Evolutionary conservation across 2,888 invertebrate species (phyloP), one percentile per base, ranked within the genome.

Genomic region (Parnassius orleans): DNA sequence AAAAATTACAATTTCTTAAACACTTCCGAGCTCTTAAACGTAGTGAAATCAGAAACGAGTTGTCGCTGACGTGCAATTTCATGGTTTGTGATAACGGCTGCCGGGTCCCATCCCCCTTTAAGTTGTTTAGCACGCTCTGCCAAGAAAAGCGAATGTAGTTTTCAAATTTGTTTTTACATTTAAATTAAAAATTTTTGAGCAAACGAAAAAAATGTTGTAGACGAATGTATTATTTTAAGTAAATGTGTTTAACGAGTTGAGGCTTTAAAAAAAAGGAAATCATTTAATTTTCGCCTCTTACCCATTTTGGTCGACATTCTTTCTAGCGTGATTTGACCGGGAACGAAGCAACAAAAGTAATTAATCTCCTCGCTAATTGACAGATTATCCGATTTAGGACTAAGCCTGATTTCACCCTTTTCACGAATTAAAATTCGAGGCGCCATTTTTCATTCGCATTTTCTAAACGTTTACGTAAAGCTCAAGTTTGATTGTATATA

Each of bases 311-410:
- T 51, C 50, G 44, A 47, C 41, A 47, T 60, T 59, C 59, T 59
- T 56, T 47, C 63, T 54, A 56, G 53, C 63, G 42, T 14, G 43
- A 51, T 47, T 56, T 51, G 59, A 11, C 43, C 56, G 15, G 52
- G 47, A 47, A 63, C 60, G 56, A 63, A 60, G 67, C 60, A 61
- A 69, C 61, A 53, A 65, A 67, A 70, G 70, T 69, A 74, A 74
- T 72, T 72, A 72, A 74, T 72, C 70, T 67, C 62, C 64, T 68
- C 66, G 61, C 70, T 74, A 73, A 75, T 75, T 73, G 72, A 70
- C 67, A 69, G 70, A 72, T 72, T 71, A 72, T 71, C 70, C 68
- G 69, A 72, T 74, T 70, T 68, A 69, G 68, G 62, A 56, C 66
- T 68, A 65, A 66, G 66, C 67, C 71, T 67, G 66, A 69, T 65